Evolutionary conservation across 2,797 vertebrate genomes (phyloP), one percentile per base, ranked within the genome.

Genomic region (Orestias chungarensis): DNA sequence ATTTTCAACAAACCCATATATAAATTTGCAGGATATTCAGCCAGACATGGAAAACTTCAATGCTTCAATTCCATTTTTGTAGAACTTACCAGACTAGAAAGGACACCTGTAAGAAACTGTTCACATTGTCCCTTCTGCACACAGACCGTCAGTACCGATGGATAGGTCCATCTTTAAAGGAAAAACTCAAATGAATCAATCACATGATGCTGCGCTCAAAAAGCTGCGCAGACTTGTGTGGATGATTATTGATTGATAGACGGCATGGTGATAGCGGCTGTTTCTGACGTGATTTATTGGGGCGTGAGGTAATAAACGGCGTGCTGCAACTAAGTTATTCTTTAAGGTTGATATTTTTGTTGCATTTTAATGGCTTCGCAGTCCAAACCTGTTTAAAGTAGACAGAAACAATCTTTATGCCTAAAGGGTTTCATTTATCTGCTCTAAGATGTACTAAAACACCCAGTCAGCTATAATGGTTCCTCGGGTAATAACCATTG

Each of bases 121-220:
- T 44, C 43, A 15, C 43, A 17, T 44, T 12, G 14, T 44, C 82
- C 71, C 85, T 79, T 86, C 52, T 33, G 66, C 35, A 67, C 54
- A 78, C 71, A 61, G 73, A 27, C 20, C 40, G 33, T 9, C 38
- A 54, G 70, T 31, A 29, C 40, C 86, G 82, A 84, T 82, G 69
- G 75, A 81, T 78, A 82, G 83, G 71, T 42, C 66, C 75, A 4
- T 1, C 6, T 17, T 44, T 15, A 3, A 17, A 17, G 43, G 61
- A 2, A 18, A 66, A 84, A 70, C 75, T 66, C 42, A 68, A 55
- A 83, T 76, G 23, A 75, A 81, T 76, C 73, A 29, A 73, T 67
- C 70, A 54, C 47, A 29, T 57, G 64, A 67, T 35, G 55, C 57
- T 61, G 52, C 4, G 20, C 47, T 35, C 52, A 44, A 73, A 71